Base-by-base conservation (phyloP, 1,140 invertebrate species). In the Drosophila mauritiana region DNA sequence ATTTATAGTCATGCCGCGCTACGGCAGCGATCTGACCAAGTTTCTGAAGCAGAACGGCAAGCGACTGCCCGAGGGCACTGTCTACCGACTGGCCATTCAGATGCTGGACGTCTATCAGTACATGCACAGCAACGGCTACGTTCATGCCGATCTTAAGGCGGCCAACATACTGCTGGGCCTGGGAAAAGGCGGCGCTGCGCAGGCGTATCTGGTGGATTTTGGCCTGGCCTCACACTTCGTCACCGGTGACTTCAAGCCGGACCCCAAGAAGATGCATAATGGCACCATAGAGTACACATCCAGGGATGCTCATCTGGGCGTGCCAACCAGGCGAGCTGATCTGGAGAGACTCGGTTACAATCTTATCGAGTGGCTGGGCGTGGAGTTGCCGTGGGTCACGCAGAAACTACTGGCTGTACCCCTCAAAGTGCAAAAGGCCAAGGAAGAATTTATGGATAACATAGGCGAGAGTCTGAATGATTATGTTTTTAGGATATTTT, bases 281-380 rank as follows among this genome's bases (percentile, higher is more conserved):
- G 98, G 98, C 1, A 99, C 98, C 1, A 96, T 98, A 73, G 97
- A 99, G 89, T 99, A 98, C 86, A 97, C 97, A 1, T 98, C 97
- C 78, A 94, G 97, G 74, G 98, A 99, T 94, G 98, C 98, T 45
- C 98, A 99, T 94, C 94, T 77, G 15, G 92, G 91, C n/a, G 97
- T 96, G 46, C 94, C 96, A 65, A 97, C 97, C 40, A 94, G 96
- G 91, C 93, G 98, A 77, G 96, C 97, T 1, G 98, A 99, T 92
- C 92, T 99, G 2, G 98, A 99, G 93, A 98, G 98, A 62, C 93
- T 99, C 0, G 97, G 94, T 8, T 99, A 97, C 84, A 99, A 99
- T 93, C 94, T 99, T 83, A 94, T 99, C 34, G 96, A 98, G 72
- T 99, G 98, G 98, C 89, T 98, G 11, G 95, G 95, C 58, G 95